Conservation (phyloP, 2,797 vertebrate species). For the Chromobotia macracanthus region DNA sequence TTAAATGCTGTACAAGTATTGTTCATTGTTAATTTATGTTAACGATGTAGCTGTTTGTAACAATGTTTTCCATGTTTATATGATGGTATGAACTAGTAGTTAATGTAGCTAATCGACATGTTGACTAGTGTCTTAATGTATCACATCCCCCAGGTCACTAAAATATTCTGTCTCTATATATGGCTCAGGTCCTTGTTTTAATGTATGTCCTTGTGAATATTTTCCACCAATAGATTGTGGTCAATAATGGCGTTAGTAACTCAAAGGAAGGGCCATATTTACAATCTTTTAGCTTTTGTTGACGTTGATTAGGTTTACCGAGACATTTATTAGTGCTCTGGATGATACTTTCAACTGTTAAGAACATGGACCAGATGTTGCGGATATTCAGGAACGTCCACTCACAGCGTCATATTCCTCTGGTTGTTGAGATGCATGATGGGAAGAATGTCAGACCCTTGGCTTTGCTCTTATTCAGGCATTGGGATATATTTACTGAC, state of each 20-base stretch:
- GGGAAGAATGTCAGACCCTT: neutral
- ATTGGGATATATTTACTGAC: neutral
- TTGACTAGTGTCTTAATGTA: too few relatives aligned
- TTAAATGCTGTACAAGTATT: too few relatives aligned
- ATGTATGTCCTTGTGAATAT: neutral
- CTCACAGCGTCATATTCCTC: slow-evolving; percentile 59
- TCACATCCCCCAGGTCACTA: too few relatives aligned
- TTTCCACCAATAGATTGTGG: neutral
- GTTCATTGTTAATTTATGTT: too few relatives aligned
- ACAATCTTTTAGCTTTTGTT: slow-evolving; percentile 14
- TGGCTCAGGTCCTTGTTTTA: neutral
- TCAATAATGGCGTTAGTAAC: neutral
- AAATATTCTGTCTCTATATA: neutral
- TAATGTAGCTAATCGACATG: too few relatives aligned
- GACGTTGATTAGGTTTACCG: slow-evolving; percentile 20
- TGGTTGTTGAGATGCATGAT: slow-evolving; percentile 62
- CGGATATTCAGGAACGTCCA: slow-evolving; percentile 68
- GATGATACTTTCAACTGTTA: slow-evolving; percentile 64
- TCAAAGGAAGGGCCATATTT: slow-evolving; percentile 52
- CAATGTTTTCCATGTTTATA: too few relatives aligned
- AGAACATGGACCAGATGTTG: slow-evolving; percentile 69
- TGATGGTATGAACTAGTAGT: too few relatives aligned
- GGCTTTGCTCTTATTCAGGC: neutral
- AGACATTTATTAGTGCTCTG: slow-evolving; percentile 58
- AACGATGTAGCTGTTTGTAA: too few relatives aligned